phyloP scores from a whole-genome alignment of 2,888 invertebrate genomes.

The Dione vanillae region DNA sequence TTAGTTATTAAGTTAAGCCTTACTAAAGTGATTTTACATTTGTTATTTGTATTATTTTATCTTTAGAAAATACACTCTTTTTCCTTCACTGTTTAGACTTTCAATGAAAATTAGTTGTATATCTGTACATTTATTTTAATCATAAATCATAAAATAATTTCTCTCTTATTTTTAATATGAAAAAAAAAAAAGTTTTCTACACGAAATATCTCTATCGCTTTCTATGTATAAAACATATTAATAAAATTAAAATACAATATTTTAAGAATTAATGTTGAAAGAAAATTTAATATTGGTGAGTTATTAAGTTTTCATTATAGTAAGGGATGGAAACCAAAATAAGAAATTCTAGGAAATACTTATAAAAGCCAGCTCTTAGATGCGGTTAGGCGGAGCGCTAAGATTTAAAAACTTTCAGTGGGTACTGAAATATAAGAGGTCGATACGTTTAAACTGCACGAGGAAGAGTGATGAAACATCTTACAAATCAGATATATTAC shows the following conservation, averaged over 20 bases:
- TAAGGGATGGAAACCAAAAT: constrained; percentile 9
- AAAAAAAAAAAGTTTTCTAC: neutral
- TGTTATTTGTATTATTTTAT: neutral
- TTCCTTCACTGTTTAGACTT: no score
- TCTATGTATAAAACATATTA: no score
- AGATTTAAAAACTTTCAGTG: constrained; percentile 15
- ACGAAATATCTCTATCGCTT: no score
- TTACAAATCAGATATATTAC: neutral
- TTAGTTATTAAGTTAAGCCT: neutral
- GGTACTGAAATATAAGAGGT: constrained; percentile 15
- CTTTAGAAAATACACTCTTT: neutral
- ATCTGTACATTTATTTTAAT: no score
- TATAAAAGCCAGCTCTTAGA: constrained; percentile 17
- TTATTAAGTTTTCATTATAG: constrained; percentile 9
- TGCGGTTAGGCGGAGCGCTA: constrained; percentile 27
- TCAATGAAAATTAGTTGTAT: neutral
- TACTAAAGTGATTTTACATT: constrained; percentile 3
- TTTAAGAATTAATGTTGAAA: neutral
- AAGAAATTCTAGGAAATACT: constrained; percentile 11
- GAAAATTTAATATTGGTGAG: constrained; percentile 1
- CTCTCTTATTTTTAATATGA: no score
- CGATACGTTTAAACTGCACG: neutral
- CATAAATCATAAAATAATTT: no score
- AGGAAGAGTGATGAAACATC: constrained; percentile 17
- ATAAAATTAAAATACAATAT: no score